Conservation (phyloP, 2,797 vertebrate species). For the Champsocephalus esox region DNA sequence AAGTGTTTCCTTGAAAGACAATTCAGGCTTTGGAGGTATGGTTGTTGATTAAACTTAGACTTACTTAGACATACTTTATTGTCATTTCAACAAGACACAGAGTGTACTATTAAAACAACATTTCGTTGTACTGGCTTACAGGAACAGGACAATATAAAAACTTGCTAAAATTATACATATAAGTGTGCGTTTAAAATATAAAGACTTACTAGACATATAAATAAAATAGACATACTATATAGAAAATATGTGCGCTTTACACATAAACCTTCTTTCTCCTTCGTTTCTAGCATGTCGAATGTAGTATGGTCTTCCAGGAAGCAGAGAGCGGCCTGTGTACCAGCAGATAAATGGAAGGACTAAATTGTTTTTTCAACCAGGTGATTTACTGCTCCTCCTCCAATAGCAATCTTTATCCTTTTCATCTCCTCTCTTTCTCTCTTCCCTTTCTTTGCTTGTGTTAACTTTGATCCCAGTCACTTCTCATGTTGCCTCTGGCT, state of each 20-base stretch:
- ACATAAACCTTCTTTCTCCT: background rate
- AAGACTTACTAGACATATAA: no score
- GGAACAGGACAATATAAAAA: no score
- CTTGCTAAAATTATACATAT: no score
- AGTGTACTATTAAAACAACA: no score
- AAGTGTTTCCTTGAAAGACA: background rate
- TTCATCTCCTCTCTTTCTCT: slow-evolving; percentile 41
- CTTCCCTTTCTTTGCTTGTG: slow-evolving; percentile 28
- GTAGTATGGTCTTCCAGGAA: slow-evolving; percentile 28
- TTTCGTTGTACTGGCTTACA: no score
- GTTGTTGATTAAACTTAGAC: slow-evolving; percentile 33
- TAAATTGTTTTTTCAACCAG: slow-evolving; percentile 44
- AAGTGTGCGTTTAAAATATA: no score
- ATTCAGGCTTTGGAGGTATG: background rate
- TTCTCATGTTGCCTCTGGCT: slow-evolving; percentile 47
- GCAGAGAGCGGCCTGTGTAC: slow-evolving; percentile 22
- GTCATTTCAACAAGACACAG: no score
- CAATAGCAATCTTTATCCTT: slow-evolving; percentile 47
- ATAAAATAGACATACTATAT: no score
- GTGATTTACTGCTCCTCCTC: slow-evolving; percentile 58
- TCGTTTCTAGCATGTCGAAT: slow-evolving; percentile 27
- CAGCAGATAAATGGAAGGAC: slow-evolving; percentile 46
- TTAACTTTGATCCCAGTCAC: slow-evolving; percentile 51
- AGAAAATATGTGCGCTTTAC: no score
- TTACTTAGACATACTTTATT: no score